Conservation (phyloP, 2,113 vertebrate genomes). For the Anser cygnoides region DNA sequence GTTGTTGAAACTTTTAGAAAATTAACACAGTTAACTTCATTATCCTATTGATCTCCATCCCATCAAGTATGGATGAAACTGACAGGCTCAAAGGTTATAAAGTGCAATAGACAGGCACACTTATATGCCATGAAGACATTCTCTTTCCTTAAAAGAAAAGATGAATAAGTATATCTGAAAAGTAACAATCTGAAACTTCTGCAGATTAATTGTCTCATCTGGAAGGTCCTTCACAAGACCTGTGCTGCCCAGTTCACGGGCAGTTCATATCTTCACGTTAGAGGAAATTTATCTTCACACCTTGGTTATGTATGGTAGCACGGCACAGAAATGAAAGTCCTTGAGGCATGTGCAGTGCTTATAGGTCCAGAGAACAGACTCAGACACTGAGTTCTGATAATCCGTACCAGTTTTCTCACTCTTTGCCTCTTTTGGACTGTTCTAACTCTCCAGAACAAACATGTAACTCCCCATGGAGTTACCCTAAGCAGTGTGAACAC, state of each 20-base stretch:
- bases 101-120: fast-evolving
- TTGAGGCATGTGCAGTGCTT: background rate
- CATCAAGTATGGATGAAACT: background rate
- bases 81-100: background rate
- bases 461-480: background rate
- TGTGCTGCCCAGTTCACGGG: background rate
- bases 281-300: background rate
- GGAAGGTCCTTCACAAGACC: background rate
- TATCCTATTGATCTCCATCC: background rate
- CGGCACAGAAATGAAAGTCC: background rate
- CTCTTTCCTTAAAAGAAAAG: background rate
- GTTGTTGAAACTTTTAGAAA: background rate
- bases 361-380: background rate
- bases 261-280: background rate
- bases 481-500: background rate
- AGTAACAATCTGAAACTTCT: background rate
- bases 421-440: background rate
- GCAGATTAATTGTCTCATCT: background rate
- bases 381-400: background rate
- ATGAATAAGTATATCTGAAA: background rate
- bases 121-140: background rate
- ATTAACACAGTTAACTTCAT: background rate
- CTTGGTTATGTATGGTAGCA: background rate
- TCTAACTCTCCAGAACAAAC: background rate
- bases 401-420: background rate